These are phyloP conservation scores for Sweltsa coloradensis DNA, from an alignment of 1,140 invertebrate genomes.

Conservation along the genomic window DNA sequence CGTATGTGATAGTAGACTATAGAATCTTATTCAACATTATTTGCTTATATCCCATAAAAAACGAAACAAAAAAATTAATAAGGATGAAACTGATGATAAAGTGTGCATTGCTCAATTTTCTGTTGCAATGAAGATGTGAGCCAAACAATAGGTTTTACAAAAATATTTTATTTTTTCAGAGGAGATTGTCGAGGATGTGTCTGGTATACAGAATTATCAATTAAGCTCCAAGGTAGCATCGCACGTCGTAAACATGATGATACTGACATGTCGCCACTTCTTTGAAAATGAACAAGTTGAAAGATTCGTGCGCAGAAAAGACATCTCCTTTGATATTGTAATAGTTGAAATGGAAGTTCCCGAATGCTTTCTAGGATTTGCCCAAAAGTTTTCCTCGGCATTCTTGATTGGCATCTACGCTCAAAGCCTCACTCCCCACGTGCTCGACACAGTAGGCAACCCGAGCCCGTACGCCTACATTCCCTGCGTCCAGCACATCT, in stretches of 20 bases:
- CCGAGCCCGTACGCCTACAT: conserved; percentile 44
- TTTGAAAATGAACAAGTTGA: neutral
- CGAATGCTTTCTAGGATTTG: neutral
- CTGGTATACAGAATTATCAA: too few relatives aligned
- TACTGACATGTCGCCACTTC: neutral
- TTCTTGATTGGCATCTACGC: conserved; percentile 5
- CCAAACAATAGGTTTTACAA: too few relatives aligned
- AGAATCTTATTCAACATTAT: too few relatives aligned
- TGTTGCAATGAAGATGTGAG: too few relatives aligned
- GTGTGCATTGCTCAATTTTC: too few relatives aligned
- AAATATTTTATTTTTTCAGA: too few relatives aligned
- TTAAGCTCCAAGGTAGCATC: too few relatives aligned
- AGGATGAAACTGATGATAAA: too few relatives aligned
- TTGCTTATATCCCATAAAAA: too few relatives aligned
- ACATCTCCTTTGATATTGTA: neutral
- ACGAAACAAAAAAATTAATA: too few relatives aligned
- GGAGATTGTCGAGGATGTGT: too few relatives aligned
- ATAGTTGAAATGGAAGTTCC: neutral
- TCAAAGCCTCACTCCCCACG: conserved; percentile 31
- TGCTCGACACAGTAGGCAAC: conserved; percentile 17
- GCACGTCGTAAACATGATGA: neutral
- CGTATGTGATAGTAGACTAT: too few relatives aligned
- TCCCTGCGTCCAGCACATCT: conserved; percentile 36
- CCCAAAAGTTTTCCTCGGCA: neutral
- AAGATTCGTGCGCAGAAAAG: neutral